These are phyloP conservation scores for Cantharis nigra DNA, from an alignment of 2,888 invertebrate genomes.

Conservation along the genomic window DNA sequence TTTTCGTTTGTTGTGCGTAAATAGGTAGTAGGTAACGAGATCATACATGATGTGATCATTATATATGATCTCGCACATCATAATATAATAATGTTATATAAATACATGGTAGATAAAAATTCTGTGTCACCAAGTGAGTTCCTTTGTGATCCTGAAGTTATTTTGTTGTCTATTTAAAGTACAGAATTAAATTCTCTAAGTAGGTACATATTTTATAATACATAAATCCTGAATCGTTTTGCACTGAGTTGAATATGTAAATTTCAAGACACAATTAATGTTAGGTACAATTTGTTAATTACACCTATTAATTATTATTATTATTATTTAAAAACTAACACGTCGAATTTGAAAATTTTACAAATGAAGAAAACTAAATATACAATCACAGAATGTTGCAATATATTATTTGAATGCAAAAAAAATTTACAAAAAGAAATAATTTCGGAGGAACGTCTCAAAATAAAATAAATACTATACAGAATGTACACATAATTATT, in stretches of 20 bases:
- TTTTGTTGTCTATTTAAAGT: conserved; percentile 20
- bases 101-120: not conserved
- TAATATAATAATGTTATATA: not conserved
- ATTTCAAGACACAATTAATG: conserved; percentile 48
- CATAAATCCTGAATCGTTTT: conserved; percentile 36
- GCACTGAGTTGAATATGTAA: conserved; percentile 33
- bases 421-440: conserved; percentile 25
- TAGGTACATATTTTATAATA: conserved; percentile 9
- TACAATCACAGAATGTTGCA: conserved; percentile 53
- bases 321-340: conserved; percentile 38
- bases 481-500: conserved; percentile 52
- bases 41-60: conserved; percentile 43
- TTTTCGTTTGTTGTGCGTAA: conserved; percentile 46
- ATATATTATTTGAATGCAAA: conserved; percentile 37
- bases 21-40: conserved; percentile 39
- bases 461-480: conserved; percentile 55
- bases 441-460: conserved; percentile 44
- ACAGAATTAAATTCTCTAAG: conserved; percentile 31
- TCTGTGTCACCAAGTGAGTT: not conserved
- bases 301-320: conserved; percentile 23
- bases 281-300: conserved; percentile 48
- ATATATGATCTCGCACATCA: not conserved
- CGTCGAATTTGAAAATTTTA: conserved; percentile 45
- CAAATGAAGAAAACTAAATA: conserved; percentile 41
- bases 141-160: conserved; percentile 31